These are phyloP conservation scores for Neoniphon sammara DNA, from an alignment of 2,797 vertebrate genomes.

Conservation along the genomic window DNA sequence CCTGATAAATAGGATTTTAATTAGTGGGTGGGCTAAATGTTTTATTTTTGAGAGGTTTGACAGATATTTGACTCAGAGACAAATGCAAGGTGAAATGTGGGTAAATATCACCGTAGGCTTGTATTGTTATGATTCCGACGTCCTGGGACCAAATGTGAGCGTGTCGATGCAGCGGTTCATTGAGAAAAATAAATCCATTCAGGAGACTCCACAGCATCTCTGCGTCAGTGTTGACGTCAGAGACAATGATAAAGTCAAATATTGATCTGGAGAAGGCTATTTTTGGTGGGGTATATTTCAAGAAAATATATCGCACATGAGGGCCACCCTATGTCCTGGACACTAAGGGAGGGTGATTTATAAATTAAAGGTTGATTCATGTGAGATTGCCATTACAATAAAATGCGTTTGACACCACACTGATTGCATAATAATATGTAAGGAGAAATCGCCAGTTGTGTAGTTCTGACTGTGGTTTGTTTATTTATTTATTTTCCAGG, in stretches of 20 bases:
- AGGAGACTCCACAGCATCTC: conserved; percentile 97
- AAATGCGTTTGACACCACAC: not conserved
- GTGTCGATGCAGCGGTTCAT: conserved; percentile 89
- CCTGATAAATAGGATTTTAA: conserved; percentile 65
- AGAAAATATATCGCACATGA: conserved; percentile 49
- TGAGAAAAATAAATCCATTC: conserved; percentile 98
- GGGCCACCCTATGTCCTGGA: conserved; percentile 29
- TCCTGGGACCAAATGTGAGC: conserved; percentile 78
- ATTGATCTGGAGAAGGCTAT: conserved; percentile 85
- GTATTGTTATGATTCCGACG: conserved; percentile 71
- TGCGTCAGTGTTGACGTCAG: conserved; percentile 99
- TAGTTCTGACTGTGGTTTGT: conserved; percentile 21
- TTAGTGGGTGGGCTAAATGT: conserved; percentile 41
- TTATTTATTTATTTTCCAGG: conserved; percentile 78
- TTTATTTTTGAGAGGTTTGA: not conserved
- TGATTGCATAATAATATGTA: not conserved
- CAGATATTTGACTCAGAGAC: not conserved
- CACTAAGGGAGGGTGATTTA: conserved; percentile 5
- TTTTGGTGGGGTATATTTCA: conserved; percentile 80
- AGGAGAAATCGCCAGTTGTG: not conserved
- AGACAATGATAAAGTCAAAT: conserved; percentile 94
- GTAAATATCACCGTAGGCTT: not conserved
- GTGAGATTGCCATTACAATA: not conserved
- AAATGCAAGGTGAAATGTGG: not conserved
- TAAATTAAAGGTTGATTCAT: not conserved